Evolutionary conservation across 2,797 vertebrate genomes (phyloP).

Genomic region (Numenius phaeopus): DNA sequence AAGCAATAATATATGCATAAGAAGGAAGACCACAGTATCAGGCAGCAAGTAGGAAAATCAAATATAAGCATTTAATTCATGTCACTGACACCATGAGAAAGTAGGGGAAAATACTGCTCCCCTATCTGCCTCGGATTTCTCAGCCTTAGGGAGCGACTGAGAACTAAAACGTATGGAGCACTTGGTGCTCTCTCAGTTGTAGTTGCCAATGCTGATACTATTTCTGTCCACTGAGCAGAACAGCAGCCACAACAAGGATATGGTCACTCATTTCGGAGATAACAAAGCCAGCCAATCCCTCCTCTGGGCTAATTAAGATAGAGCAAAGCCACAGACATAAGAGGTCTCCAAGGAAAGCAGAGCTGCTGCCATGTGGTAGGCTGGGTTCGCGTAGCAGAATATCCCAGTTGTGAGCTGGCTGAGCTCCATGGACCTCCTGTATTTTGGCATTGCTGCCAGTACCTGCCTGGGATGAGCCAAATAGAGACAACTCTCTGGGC

Average conservation of each 20-base stretch:
- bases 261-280: neutral
- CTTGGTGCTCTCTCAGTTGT: neutral
- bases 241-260: neutral
- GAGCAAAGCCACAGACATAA: neutral
- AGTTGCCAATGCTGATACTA: neutral
- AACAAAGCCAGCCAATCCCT: constrained; percentile 11
- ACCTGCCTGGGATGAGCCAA: constrained; percentile 21
- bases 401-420: neutral
- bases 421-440: neutral
- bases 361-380: neutral
- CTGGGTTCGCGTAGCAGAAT: neutral
- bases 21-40: neutral
- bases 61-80: neutral
- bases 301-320: neutral
- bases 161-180: neutral
- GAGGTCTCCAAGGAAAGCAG: neutral
- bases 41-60: neutral
- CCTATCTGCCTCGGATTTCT: neutral
- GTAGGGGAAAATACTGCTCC: neutral
- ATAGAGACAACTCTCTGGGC: neutral
- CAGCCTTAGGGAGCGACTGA: neutral
- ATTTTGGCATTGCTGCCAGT: neutral
- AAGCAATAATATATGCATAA: neutral
- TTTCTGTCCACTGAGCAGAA: neutral
- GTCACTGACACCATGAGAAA: neutral